phyloP scores from a whole-genome alignment of 2,113 vertebrate genomes.

The Chaetops frenatus region DNA sequence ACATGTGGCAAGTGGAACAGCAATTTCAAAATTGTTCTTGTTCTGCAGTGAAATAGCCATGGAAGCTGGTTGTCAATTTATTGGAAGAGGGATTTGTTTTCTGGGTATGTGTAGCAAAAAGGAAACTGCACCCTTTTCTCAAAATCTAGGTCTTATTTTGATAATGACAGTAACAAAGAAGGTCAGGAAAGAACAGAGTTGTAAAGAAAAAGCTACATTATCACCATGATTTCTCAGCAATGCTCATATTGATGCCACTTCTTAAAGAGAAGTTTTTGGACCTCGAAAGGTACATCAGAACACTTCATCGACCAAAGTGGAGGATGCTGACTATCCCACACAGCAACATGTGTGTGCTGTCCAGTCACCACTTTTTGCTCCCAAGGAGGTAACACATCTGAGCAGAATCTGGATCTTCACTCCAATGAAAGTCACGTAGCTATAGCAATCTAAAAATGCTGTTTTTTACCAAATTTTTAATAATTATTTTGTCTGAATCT shows the following conservation, averaged over 20 bases:
- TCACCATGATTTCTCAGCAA: neutral
- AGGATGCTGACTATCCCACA: neutral
- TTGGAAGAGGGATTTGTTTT: neutral
- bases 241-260: neutral
- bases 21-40: neutral
- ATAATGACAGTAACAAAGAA: neutral
- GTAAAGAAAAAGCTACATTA: neutral
- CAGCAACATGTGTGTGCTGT: neutral
- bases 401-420: neutral
- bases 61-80: neutral
- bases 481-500: neutral
- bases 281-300: neutral
- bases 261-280: neutral
- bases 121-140: neutral
- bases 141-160: neutral
- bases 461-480: neutral
- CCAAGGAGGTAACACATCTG: neutral
- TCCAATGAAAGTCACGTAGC: neutral
- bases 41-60: neutral
- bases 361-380: neutral
- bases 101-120: neutral
- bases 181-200: neutral
- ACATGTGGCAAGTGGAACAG: rapidly evolving
- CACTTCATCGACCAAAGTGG: neutral
- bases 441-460: neutral